A percentile compares a stretch with the other conserved stretches of the same genome.
Conservation (phyloP, 2,888 invertebrate species). For the Drosophila sordidapex region DNA sequence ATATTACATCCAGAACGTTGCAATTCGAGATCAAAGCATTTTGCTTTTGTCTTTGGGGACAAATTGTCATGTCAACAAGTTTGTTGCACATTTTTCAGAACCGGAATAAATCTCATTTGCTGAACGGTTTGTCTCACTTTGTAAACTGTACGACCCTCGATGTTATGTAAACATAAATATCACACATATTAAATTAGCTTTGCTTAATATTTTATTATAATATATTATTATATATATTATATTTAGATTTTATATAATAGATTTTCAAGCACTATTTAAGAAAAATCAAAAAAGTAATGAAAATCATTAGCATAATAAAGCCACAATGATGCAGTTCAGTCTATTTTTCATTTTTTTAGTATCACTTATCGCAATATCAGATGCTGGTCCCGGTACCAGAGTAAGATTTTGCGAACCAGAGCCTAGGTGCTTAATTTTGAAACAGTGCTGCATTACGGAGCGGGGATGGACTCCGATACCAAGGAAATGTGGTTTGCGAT, state of each 20-base stretch:
- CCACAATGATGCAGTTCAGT: not conserved
- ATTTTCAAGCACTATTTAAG: not conserved
- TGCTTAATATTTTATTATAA: not conserved
- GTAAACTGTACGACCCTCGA: too few species aligned
- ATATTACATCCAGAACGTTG: constrained; percentile 16
- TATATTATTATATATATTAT: too few species aligned
- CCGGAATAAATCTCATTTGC: too few species aligned
- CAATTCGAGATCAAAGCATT: constrained; percentile 49
- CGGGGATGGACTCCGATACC: too few species aligned
- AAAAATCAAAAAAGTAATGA: not conserved
- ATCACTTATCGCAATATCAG: not conserved
- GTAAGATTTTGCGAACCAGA: too few species aligned
- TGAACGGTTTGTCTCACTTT: too few species aligned
- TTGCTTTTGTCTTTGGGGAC: constrained; percentile 3
- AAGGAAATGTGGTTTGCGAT: accelerated
- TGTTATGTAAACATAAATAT: not conserved
- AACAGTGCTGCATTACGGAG: too few species aligned
- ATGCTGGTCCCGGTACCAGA: too few species aligned
- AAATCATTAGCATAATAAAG: accelerated
- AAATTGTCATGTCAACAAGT: not conserved
- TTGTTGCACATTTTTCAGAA: not conserved
- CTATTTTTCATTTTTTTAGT: not conserved
- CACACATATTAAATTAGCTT: constrained; percentile 4
- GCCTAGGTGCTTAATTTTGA: too few species aligned
- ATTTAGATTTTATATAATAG: not conserved